Conservation (phyloP, 2,888 invertebrate species). For the Rosalia funebris region DNA sequence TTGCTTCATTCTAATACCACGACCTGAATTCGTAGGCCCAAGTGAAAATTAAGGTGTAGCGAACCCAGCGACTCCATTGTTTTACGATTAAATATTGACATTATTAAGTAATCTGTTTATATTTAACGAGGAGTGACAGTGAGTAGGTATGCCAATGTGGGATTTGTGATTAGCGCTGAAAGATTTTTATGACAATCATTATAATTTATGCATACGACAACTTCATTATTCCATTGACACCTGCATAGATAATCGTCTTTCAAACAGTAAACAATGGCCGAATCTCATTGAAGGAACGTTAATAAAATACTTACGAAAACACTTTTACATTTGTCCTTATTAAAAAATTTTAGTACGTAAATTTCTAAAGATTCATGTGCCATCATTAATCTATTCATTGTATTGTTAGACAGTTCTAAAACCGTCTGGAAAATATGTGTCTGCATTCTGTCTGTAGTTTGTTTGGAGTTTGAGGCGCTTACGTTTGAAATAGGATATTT, state of each 20-base stretch:
- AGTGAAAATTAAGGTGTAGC: too few relatives aligned
- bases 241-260: background rate
- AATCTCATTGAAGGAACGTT: too few relatives aligned
- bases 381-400: background rate
- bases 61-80: constrained; percentile 7
- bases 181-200: background rate
- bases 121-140: constrained; percentile 9
- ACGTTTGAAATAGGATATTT: constrained; percentile 1
- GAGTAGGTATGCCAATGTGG: constrained; percentile 10
- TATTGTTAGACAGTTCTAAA: constrained; percentile 3
- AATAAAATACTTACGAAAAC: too few relatives aligned
- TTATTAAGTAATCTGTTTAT: constrained; percentile 15
- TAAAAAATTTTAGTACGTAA: too few relatives aligned
- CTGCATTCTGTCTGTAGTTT: background rate
- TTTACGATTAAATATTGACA: constrained; percentile 12
- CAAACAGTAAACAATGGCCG: too few relatives aligned
- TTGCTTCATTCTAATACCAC: too few relatives aligned
- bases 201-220: background rate
- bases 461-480: background rate
- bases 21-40: too few relatives aligned
- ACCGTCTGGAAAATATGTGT: background rate
- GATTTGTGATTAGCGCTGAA: constrained; percentile 7
- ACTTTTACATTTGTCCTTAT: too few relatives aligned
- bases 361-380: too few relatives aligned
- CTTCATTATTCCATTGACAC: background rate